Conservation (phyloP, 2,888 invertebrate genomes). For the Brachylomia viminalis region DNA sequence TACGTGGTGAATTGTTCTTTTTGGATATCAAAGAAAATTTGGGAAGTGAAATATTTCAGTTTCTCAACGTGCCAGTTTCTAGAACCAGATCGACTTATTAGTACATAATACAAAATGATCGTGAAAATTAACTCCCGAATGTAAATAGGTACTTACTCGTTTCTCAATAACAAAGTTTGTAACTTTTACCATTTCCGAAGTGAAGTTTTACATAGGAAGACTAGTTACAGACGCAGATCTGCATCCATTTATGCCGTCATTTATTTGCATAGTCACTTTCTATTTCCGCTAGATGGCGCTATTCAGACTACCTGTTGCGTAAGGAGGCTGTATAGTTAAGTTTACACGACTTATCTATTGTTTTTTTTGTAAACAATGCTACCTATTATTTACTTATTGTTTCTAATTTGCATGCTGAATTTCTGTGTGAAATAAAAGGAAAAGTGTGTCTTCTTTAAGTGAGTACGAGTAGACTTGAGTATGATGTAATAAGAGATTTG, state of each 20-base stretch:
- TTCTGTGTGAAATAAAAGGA: constrained; percentile 54
- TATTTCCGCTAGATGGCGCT: constrained; percentile 85
- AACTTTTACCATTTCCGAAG: constrained; percentile 60
- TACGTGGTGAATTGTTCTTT: constrained; percentile 21
- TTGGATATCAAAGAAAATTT: constrained; percentile 25
- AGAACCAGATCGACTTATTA: background rate
- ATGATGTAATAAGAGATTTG: constrained; percentile 12
- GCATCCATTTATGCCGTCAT: constrained; percentile 77
- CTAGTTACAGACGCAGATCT: constrained; percentile 68
- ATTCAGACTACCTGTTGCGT: constrained; percentile 61
- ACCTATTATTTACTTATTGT: constrained; percentile 60
- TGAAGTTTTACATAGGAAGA: constrained; percentile 81
- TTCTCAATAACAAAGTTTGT: constrained; percentile 22
- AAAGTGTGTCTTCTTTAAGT: constrained; percentile 45
- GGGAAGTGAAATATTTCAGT: background rate
- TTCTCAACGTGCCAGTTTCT: constrained; percentile 1
- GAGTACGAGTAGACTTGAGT: background rate
- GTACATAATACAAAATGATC: background rate
- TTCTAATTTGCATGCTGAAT: constrained; percentile 57
- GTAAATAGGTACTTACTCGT: background rate
- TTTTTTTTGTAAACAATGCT: constrained; percentile 65
- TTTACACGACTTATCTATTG: constrained; percentile 59
- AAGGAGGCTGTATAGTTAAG: constrained; percentile 49
- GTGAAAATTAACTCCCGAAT: background rate
- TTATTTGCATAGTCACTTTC: constrained; percentile 85